Percentiles rank a stretch among this genome's conserved stretches.
Conservation (phyloP, 2,888 invertebrate species). For the Sinhomidia bicolor region DNA sequence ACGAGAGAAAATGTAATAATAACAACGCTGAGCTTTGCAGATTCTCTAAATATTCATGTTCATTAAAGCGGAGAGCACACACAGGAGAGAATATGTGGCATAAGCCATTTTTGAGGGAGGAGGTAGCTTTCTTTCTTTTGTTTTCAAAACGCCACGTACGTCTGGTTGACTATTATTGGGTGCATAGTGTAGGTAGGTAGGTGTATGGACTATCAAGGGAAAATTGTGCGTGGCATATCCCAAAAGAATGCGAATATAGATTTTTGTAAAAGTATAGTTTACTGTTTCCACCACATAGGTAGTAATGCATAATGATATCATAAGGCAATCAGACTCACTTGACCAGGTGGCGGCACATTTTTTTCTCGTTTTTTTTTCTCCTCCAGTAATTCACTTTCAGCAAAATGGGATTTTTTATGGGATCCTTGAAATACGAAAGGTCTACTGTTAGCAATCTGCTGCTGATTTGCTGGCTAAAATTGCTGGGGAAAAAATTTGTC, state of each 20-base stretch:
- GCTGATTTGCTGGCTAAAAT: neutral
- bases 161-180: no score
- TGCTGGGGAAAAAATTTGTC: neutral
- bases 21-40: slow-evolving; percentile 62
- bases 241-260: no score
- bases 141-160: no score
- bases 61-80: no score
- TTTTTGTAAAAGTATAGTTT: no score
- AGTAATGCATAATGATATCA: slow-evolving; percentile 1
- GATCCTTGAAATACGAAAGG: neutral
- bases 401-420: slow-evolving; percentile 67
- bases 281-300: no score
- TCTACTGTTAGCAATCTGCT: no score
- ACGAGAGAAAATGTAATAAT: slow-evolving; percentile 22
- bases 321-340: neutral
- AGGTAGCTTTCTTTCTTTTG: slow-evolving; percentile 17
- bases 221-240: no score
- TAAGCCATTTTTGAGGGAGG: neutral
- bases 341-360: slow-evolving; percentile 65
- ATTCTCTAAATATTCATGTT: slow-evolving; percentile 72
- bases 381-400: slow-evolving; percentile 61
- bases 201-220: no score
- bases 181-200: no score
- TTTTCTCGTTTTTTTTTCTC: slow-evolving; percentile 29
- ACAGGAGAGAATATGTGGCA: slow-evolving; percentile 23